Evolutionary conservation across 2,113 vertebrate species (phyloP).

Genomic region (Dinomys branickii): DNA sequence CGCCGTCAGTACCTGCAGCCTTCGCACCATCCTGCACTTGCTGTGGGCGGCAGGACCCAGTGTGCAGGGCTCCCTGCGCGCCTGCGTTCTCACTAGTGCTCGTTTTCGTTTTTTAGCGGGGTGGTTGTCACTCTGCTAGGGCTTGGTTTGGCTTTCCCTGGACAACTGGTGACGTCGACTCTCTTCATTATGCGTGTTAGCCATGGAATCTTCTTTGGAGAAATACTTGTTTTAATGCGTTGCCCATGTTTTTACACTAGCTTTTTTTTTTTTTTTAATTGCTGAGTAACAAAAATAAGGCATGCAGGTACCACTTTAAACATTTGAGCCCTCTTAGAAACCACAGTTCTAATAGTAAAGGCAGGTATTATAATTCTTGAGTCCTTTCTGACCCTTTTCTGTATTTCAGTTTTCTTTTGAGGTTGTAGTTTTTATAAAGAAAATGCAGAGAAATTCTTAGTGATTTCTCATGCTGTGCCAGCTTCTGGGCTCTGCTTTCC

Average conservation of each 20-base stretch:
- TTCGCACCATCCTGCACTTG: accelerated
- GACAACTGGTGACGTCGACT: background rate
- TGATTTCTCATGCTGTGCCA: background rate
- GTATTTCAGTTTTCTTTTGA: background rate
- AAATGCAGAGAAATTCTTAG: background rate
- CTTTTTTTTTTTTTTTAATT: background rate
- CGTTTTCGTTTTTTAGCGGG: accelerated
- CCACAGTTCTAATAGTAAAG: background rate
- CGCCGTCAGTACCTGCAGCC: accelerated
- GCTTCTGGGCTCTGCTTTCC: background rate
- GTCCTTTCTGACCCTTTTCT: background rate
- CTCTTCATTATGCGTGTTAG: background rate
- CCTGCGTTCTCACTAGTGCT: accelerated
- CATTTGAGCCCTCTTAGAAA: background rate
- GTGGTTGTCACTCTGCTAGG: accelerated
- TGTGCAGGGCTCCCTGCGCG: accelerated
- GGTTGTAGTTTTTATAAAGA: background rate
- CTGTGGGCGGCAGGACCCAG: background rate
- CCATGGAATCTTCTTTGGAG: background rate
- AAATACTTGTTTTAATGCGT: background rate
- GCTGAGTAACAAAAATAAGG: background rate
- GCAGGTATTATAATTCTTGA: no score
- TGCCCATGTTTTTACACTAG: background rate
- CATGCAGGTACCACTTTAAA: background rate
- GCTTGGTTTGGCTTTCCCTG: background rate